Evolutionary conservation across 23 tunicate species (phyloP), one percentile per base, ranked within the genome.

Genomic region (Halocynthia aurantium): DNA sequence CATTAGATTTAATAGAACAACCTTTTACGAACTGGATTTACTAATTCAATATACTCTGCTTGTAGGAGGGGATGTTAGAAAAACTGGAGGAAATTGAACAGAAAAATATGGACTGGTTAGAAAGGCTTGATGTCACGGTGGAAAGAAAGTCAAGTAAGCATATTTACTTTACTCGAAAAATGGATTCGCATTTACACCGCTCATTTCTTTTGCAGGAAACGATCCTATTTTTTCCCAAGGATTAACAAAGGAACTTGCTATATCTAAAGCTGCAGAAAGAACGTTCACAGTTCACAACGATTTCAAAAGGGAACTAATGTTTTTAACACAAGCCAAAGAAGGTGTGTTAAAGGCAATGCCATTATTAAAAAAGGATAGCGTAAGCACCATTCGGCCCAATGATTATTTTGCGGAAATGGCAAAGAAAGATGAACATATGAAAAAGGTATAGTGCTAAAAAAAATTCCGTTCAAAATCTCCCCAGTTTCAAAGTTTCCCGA

Each of bases 351-450:
- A 73, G 7, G 93, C 85, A 9, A 78, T 86, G n/a, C 71, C 65
- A 13, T 56, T 64, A 7, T 80, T 83, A 22, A 94, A 87, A 22
- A 62, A 68, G 10, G 85, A 81, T 21, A 85, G 93, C 15, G 75
- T 86, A 51, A 64, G 57, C 44, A 87, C 90, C 8, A 55, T 31
- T 51, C 50, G 93, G 55, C 90, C 93, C 22, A 85, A 85, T 8
- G 99, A 96, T 76, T 96, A 85, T 62, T 96, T 89, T 77, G 96
- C 96, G 17, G 96, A 96, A 82, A 96, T 96, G 99, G 99, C 96
- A 10, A 96, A 96, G 67, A 86, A 85, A 74, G 99, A 96, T 76
- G 99, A 96, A 50, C 99, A 96, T 78, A 96, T 96, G 99, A 92
- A 92, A 79, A 93, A 87, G 82, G 91, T 94, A 51, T 15, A 15